A percentile compares a stretch with the other conserved stretches of the same genome.
Evolutionary conservation across 2,888 invertebrate genomes (phyloP).

Genomic region (Eretmocerus hayati): DNA sequence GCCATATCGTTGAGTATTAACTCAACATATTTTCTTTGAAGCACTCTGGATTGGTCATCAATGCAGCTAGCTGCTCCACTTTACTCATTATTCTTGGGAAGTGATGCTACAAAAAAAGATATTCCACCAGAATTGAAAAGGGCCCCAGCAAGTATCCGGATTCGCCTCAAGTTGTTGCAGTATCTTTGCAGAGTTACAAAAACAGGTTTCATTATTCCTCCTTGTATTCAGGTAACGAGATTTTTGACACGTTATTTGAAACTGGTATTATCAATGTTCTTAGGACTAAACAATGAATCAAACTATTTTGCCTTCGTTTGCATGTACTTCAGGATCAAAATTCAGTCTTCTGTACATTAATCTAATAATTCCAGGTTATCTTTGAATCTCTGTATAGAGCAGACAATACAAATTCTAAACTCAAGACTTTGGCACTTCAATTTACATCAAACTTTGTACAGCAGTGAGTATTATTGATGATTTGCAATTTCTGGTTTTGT

Average conservation of each 20-base stretch:
- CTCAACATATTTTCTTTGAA: constrained; percentile 40
- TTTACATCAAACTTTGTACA: constrained; percentile 75
- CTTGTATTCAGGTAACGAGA: constrained; percentile 67
- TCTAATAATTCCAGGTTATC: constrained; percentile 57
- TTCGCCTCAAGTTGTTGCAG: constrained; percentile 77
- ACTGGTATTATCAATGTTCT: background rate
- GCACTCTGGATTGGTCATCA: constrained; percentile 72
- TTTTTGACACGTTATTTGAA: background rate
- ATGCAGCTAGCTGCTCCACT: constrained; percentile 64
- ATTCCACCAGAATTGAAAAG: constrained; percentile 61
- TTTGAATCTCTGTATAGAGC: constrained; percentile 82
- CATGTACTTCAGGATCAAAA: too few relatives aligned
- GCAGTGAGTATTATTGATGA: constrained; percentile 56
- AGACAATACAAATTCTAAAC: constrained; percentile 73
- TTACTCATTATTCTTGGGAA: constrained; percentile 74
- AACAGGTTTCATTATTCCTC: constrained; percentile 52
- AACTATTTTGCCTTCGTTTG: too few relatives aligned
- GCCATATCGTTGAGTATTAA: background rate
- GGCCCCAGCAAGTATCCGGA: constrained; percentile 72
- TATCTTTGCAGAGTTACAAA: constrained; percentile 70
- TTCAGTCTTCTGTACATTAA: too few relatives aligned
- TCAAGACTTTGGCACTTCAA: constrained; percentile 74
- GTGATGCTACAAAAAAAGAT: constrained; percentile 52
- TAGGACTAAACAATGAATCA: too few relatives aligned
- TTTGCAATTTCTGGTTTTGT: too few relatives aligned